Conservation (phyloP, 2,888 invertebrate species). For the Tetramorium bicarinatum region DNA sequence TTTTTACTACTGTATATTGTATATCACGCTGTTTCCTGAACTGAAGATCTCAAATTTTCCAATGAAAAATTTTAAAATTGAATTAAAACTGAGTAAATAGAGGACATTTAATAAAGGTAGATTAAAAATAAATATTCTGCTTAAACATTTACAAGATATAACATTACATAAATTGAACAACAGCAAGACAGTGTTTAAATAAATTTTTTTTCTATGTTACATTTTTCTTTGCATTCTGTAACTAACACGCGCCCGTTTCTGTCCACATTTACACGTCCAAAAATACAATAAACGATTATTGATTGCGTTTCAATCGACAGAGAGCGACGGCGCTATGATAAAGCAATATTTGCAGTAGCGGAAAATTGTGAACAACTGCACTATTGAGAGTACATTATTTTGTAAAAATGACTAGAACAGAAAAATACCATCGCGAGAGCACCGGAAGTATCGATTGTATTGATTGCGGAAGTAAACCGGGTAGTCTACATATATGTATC, state of each 20-base stretch:
- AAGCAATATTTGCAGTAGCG: conserved; percentile 16
- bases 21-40: no score
- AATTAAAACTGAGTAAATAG: background rate
- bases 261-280: background rate
- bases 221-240: background rate
- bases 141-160: background rate
- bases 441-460: conserved; percentile 13
- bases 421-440: background rate
- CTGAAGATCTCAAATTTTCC: background rate
- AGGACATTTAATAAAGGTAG: background rate
- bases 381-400: background rate
- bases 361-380: conserved; percentile 18
- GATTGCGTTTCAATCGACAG: conserved; percentile 1
- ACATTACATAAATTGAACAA: background rate
- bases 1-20: background rate
- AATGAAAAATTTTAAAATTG: background rate
- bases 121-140: background rate
- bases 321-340: background rate
- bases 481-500: background rate
- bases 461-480: background rate
- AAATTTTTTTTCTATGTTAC: background rate
- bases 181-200: background rate
- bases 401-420: background rate
- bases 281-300: conserved; percentile 28
- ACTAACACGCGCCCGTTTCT: background rate